Evolutionary conservation across 2,113 vertebrate species (phyloP).

Genomic region (Thunnus thynnus): DNA sequence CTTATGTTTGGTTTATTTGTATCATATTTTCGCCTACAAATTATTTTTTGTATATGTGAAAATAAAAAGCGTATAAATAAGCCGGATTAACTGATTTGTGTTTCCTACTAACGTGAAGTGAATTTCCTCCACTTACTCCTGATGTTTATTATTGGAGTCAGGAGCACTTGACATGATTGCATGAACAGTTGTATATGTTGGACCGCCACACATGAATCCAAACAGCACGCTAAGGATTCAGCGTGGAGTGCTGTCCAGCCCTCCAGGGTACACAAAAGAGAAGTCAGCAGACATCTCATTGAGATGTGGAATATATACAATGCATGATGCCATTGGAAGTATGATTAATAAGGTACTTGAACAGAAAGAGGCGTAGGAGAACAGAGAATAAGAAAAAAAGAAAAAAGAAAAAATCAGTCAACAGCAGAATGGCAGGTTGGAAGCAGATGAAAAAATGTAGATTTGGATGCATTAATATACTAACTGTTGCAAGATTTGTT

Average conservation of each 20-base stretch:
- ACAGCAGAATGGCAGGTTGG: not conserved
- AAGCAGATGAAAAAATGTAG: slow-evolving; percentile 24
- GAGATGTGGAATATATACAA: slow-evolving; percentile 35
- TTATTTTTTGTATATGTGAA: not conserved
- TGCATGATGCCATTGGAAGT: slow-evolving; percentile 24
- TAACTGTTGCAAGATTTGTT: not conserved
- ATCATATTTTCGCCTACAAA: not conserved
- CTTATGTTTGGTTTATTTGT: not conserved
- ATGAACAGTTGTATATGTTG: not conserved
- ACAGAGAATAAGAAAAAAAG: not conserved
- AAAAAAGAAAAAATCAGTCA: not conserved
- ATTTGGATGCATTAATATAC: not conserved
- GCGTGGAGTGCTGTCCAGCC: not conserved
- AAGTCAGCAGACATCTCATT: slow-evolving; percentile 33
- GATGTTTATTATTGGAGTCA: slow-evolving; percentile 24
- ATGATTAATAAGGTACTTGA: slow-evolving; percentile 26
- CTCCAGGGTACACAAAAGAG: slow-evolving; percentile 13
- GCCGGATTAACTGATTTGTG: too few relatives aligned
- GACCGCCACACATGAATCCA: not conserved
- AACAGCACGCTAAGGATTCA: slow-evolving; percentile 14
- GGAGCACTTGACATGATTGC: not conserved
- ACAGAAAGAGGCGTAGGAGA: not conserved
- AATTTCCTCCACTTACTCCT: not conserved
- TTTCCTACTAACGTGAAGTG: not conserved
- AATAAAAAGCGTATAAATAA: not conserved